These are phyloP conservation scores for Macrostomum lignano DNA, from an alignment of 1,140 invertebrate species.

Conservation along the genomic window DNA sequence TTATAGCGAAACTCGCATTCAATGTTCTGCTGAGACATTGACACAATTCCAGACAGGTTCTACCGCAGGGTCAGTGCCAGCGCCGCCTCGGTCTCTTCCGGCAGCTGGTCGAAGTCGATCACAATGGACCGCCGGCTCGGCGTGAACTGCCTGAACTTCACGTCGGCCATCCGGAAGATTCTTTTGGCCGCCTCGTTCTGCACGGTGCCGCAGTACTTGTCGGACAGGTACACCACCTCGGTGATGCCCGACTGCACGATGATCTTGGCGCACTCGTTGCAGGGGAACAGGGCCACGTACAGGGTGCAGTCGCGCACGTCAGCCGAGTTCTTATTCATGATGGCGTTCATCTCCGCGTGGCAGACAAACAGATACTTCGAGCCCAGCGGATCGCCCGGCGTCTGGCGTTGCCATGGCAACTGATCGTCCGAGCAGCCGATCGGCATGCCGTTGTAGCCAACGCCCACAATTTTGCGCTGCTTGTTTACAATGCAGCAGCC, in stretches of 20 bases:
- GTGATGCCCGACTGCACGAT: constrained; percentile 79
- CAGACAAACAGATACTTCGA: constrained; percentile 41
- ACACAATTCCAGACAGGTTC: no score
- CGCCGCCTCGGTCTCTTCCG: no score
- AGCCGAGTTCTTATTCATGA: constrained; percentile 55
- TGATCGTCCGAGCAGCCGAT: constrained; percentile 51
- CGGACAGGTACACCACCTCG: constrained; percentile 27
- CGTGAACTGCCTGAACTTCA: no score
- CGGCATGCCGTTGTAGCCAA: constrained; percentile 88
- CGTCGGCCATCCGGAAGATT: no score
- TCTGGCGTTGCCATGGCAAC: constrained; percentile 51
- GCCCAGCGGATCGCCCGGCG: constrained; percentile 33
- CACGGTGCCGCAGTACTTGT: neutral
- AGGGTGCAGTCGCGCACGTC: constrained; percentile 48
- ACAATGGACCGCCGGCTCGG: no score
- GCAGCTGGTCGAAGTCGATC: no score
- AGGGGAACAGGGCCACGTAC: constrained; percentile 63
- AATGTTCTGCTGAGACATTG: no score
- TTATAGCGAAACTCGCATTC: no score
- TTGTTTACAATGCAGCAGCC: constrained; percentile 65
- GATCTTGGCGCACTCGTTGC: constrained; percentile 79
- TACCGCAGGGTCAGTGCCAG: no score
- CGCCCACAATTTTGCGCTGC: constrained; percentile 59
- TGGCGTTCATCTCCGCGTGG: constrained; percentile 84
- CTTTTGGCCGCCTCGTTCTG: no score